phyloP scores from a whole-genome alignment of 2,113 vertebrate genomes.

The Syngnathus scovelli region DNA sequence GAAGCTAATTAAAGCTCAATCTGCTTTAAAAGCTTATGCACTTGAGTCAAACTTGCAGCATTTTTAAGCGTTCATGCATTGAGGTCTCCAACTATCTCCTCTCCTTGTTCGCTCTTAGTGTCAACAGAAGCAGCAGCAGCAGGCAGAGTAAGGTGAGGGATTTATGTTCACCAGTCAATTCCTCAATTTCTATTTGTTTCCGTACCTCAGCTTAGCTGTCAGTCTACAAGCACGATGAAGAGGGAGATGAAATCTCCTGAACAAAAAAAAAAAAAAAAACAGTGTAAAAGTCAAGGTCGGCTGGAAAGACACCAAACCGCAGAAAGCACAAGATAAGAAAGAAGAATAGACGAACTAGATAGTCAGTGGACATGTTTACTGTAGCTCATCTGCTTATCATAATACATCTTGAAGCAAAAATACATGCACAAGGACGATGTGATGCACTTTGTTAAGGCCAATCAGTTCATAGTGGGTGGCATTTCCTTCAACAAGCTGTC shows the following conservation, averaged over 20 bases:
- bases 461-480: neutral
- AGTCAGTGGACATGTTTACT: constrained; percentile 46
- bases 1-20: neutral
- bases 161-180: constrained; percentile 73
- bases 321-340: constrained; percentile 74
- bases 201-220: constrained; percentile 84
- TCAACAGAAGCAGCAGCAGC: constrained; percentile 25
- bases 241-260: constrained; percentile 75
- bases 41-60: constrained; percentile 42
- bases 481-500: neutral
- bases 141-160: constrained; percentile 45
- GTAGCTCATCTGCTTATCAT: constrained; percentile 37
- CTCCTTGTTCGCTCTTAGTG: constrained; percentile 39
- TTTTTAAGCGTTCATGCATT: constrained; percentile 56
- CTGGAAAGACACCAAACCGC: constrained; percentile 86
- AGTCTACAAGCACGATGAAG: constrained; percentile 75
- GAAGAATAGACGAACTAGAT: constrained; percentile 47
- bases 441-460: constrained; percentile 1
- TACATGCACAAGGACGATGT: neutral
- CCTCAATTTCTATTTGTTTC: constrained; percentile 81
- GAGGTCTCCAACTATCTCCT: constrained; percentile 48
- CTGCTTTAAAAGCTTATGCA: constrained; percentile 6
- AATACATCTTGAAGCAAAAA: constrained; percentile 38
- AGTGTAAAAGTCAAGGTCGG: constrained; percentile 70
- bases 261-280: constrained; percentile 71